Evolutionary conservation across 1,140 invertebrate genomes (phyloP).

Genomic region (Dendroctonus ponderosae): DNA sequence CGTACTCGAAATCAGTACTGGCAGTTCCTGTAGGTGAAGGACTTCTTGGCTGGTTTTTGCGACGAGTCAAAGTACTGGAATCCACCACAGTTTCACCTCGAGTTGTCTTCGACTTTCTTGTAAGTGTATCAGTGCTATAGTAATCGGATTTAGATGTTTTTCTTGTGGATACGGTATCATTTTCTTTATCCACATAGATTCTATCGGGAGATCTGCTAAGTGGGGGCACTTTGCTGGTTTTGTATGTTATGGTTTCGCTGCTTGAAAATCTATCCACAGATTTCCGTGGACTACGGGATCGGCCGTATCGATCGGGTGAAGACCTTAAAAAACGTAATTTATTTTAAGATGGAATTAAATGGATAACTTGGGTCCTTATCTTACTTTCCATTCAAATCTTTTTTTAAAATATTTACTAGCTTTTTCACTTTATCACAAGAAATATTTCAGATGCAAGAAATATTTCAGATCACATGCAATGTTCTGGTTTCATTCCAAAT

Average conservation of each 20-base stretch:
- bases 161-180: constrained; percentile 16
- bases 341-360: too few species aligned
- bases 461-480: too few species aligned
- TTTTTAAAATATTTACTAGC: too few species aligned
- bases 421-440: too few species aligned
- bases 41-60: constrained; percentile 36
- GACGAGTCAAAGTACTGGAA: constrained; percentile 37
- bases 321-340: constrained; percentile 14
- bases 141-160: constrained; percentile 25
- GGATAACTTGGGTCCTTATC: too few species aligned
- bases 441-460: too few species aligned
- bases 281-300: constrained; percentile 40
- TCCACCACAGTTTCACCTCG: constrained; percentile 11
- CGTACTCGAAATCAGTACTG: constrained; percentile 43
- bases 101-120: constrained; percentile 24
- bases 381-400: too few species aligned
- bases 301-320: constrained; percentile 42
- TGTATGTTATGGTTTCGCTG: constrained; percentile 42
- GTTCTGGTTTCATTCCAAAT: neutral
- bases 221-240: constrained; percentile 49
- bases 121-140: constrained; percentile 37
- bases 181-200: too few species aligned
- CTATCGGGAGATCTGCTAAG: too few species aligned
- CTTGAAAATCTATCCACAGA: constrained; percentile 39
- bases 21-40: constrained; percentile 39